phyloP scores from a whole-genome alignment of 1,140 invertebrate genomes.

The Matsumurasca onukii region DNA sequence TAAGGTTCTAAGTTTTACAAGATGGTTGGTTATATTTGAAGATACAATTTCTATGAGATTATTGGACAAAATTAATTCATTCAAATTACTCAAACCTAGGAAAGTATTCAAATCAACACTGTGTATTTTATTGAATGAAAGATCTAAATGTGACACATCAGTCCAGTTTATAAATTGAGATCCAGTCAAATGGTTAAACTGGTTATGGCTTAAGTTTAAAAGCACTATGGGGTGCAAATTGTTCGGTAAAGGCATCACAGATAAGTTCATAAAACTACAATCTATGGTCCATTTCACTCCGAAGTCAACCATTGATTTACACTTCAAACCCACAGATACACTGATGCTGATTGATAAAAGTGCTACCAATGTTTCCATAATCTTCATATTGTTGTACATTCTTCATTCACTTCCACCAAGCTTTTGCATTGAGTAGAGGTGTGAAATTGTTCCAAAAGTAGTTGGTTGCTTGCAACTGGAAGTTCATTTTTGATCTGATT shows the following conservation, averaged over 20 bases:
- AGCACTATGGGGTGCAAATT: background rate
- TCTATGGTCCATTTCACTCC: constrained; percentile 3
- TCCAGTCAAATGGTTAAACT: background rate
- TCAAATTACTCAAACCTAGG: background rate
- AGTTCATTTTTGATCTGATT: too few species aligned
- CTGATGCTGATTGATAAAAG: too few species aligned
- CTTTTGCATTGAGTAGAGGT: too few species aligned
- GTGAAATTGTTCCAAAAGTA: too few species aligned
- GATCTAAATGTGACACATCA: constrained; percentile 4
- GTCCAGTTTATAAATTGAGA: constrained; percentile 17
- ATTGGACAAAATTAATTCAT: background rate
- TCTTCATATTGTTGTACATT: too few species aligned
- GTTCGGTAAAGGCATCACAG: background rate
- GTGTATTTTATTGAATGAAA: constrained; percentile 10
- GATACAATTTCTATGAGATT: constrained; percentile 5
- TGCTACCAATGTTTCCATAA: too few species aligned
- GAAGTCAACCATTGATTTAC: background rate
- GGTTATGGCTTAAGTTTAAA: constrained; percentile 12
- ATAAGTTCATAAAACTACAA: background rate
- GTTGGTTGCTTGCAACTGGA: too few species aligned
- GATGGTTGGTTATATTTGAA: constrained; percentile 8
- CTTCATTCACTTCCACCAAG: too few species aligned
- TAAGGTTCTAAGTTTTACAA: constrained; percentile 5
- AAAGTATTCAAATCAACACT: background rate
- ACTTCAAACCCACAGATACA: too few species aligned